Conservation (phyloP, 35 echinoderm and acorn worm genomes). For the Holothuria glaberrima region DNA sequence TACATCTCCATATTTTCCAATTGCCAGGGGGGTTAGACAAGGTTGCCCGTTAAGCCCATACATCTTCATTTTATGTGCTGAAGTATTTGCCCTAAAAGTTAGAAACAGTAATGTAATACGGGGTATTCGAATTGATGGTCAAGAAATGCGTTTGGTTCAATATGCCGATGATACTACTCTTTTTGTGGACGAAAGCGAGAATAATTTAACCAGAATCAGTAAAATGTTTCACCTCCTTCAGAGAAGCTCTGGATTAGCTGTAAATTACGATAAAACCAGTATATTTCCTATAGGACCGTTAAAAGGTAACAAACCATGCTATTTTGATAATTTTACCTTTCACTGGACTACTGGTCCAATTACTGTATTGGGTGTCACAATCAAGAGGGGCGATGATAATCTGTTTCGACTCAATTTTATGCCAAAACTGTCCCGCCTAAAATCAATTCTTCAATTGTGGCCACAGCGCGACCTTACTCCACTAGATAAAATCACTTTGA, state of each 20-base stretch:
- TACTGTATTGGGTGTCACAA: not conserved
- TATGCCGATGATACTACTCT: conserved; percentile 18
- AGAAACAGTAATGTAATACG: not conserved
- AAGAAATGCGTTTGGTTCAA: conserved; percentile 1
- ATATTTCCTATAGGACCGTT: not conserved
- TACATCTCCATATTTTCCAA: not conserved
- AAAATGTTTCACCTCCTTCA: too few relatives aligned
- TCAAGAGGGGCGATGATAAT: not conserved
- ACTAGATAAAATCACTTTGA: not conserved
- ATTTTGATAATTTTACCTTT: not conserved
- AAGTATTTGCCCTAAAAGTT: conserved; percentile 17
- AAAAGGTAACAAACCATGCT: not conserved
- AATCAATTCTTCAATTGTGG: not conserved
- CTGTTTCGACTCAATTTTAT: not conserved
- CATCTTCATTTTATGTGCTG: conserved; percentile 28
- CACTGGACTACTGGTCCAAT: conserved; percentile 27
- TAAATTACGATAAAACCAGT: not conserved
- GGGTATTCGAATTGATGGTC: not conserved
- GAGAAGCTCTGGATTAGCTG: not conserved
- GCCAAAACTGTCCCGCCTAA: not conserved
- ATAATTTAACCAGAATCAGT: too few relatives aligned
- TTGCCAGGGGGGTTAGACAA: conserved; percentile 8
- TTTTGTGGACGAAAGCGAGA: too few relatives aligned
- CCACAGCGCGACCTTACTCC: not conserved
- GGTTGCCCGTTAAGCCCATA: conserved; percentile 19